Evolutionary conservation across 2,113 vertebrate genomes (phyloP).

Genomic region (Oreocharis arfaki): DNA sequence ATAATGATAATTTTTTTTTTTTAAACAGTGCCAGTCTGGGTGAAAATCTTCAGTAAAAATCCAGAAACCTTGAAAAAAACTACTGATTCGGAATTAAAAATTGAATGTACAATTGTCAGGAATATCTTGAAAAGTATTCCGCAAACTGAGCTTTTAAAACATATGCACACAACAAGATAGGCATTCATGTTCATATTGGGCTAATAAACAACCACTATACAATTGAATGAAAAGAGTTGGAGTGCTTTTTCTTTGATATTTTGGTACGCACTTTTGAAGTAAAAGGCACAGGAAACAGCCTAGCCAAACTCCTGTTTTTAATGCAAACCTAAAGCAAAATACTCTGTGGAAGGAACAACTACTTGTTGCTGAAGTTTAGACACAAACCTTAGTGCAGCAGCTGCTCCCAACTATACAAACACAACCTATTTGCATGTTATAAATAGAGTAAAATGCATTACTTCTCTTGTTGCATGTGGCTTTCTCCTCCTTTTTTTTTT

Average conservation of each 20-base stretch:
- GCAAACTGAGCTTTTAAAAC: background rate
- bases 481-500: background rate
- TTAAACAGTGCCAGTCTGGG: background rate
- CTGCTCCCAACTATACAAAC: background rate
- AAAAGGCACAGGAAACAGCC: background rate
- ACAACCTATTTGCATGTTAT: background rate
- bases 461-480: background rate
- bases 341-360: background rate
- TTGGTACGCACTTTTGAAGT: background rate
- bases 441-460: background rate
- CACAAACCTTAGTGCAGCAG: background rate
- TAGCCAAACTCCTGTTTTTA: background rate
- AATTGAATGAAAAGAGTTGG: background rate
- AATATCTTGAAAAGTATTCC: background rate
- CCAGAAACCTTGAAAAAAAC: background rate
- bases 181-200: background rate
- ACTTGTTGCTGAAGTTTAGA: background rate
- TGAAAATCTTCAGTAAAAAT: background rate
- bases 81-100: background rate
- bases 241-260: background rate
- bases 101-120: accelerated
- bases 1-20: background rate
- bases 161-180: background rate
- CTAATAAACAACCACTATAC: background rate
- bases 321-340: background rate